Conservation (phyloP, 2,797 vertebrate species). For the Tauraco hartlaubi region DNA sequence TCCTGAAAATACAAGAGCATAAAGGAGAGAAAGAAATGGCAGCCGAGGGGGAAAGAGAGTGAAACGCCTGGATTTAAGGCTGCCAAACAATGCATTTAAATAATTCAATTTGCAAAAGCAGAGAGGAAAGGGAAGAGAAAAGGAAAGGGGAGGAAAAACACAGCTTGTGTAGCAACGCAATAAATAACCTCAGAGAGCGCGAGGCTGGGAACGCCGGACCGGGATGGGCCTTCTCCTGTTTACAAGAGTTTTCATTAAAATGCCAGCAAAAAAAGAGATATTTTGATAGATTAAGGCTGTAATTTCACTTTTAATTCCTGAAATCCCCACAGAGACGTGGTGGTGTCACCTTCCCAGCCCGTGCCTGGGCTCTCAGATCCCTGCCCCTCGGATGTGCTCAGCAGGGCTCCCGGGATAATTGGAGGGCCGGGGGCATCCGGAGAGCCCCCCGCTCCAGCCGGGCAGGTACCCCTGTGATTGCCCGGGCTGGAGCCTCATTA, state of each 20-base stretch:
- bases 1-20: constrained; percentile 68
- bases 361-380: not conserved
- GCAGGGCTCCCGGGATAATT: not conserved
- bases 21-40: constrained; percentile 63
- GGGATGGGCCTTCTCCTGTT: not conserved
- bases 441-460: not conserved
- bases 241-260: not conserved
- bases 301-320: not conserved
- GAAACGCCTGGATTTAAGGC: constrained; percentile 35
- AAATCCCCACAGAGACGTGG: not conserved
- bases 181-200: not conserved
- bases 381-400: not conserved
- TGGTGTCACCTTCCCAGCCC: accelerated
- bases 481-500: not conserved
- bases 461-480: not conserved
- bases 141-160: not conserved
- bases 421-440: not conserved
- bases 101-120: constrained; percentile 71
- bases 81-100: constrained; percentile 74
- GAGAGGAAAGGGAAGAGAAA: not conserved
- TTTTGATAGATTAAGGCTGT: not conserved
- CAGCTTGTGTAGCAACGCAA: constrained; percentile 18
- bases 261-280: not conserved
- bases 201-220: not conserved
- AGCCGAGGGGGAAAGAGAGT: constrained; percentile 37